Conservation (phyloP, 2,797 vertebrate genomes). For the Lepidocolaptes lacrymiger region DNA sequence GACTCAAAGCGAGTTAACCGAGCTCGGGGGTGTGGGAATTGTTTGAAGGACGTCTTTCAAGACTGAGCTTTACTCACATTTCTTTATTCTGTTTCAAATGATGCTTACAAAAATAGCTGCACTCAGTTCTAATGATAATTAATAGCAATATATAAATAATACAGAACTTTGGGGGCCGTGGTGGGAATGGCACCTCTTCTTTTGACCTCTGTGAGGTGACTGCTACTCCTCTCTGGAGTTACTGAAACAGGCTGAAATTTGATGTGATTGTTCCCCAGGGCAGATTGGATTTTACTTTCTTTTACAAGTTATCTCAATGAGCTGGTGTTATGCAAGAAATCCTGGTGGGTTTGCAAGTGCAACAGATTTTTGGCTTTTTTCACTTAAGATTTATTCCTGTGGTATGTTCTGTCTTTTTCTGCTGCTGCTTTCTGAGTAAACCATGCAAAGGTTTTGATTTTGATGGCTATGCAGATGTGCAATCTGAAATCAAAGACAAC, state of each 20-base stretch:
- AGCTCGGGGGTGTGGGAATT: background rate
- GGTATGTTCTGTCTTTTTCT: background rate
- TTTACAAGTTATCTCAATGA: background rate
- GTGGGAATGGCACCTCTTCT: background rate
- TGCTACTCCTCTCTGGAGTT: background rate
- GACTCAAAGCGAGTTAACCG: background rate
- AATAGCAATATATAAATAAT: background rate
- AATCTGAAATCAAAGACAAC: rapidly evolving
- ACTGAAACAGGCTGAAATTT: background rate
- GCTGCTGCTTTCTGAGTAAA: background rate
- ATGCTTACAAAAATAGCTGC: background rate
- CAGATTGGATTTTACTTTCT: background rate
- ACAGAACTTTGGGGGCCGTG: rapidly evolving
- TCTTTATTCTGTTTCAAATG: background rate
- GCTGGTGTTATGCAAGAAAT: background rate
- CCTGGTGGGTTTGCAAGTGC: background rate
- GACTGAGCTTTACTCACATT: background rate
- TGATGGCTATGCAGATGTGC: background rate
- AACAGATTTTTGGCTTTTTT: background rate
- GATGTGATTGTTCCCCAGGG: background rate
- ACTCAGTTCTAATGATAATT: background rate
- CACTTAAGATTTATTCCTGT: background rate
- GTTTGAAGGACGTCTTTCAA: background rate
- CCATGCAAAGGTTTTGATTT: rapidly evolving
- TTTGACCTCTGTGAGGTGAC: background rate